phyloP scores from a whole-genome alignment of 2,888 invertebrate genomes.

The Athalia rosae region DNA sequence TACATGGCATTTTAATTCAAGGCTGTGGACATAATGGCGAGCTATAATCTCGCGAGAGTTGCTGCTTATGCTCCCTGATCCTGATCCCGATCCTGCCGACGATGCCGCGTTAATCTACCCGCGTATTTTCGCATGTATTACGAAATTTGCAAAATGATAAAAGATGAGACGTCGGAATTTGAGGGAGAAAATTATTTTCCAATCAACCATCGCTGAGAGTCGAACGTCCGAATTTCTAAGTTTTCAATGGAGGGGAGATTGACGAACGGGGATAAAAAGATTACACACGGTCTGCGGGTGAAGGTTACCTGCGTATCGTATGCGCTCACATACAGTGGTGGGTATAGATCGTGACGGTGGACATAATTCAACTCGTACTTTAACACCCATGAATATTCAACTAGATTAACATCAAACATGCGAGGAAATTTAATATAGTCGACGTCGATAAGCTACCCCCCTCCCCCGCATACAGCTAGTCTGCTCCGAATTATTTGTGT shows the following conservation, averaged over 20 bases:
- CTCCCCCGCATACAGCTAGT: neutral
- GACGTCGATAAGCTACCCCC: constrained; percentile 32
- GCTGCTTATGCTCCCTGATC: constrained; percentile 50
- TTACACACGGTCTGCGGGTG: too few relatives aligned
- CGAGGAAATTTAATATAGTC: constrained; percentile 31
- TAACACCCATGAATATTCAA: constrained; percentile 40
- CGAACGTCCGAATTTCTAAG: too few relatives aligned
- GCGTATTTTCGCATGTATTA: too few relatives aligned
- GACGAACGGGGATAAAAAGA: too few relatives aligned
- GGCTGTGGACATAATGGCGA: constrained; percentile 71
- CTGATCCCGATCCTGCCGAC: constrained; percentile 60
- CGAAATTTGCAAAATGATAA: too few relatives aligned
- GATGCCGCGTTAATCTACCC: too few relatives aligned
- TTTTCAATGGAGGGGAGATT: too few relatives aligned
- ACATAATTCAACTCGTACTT: constrained; percentile 41
- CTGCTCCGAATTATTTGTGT: neutral
- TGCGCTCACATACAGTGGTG: too few relatives aligned
- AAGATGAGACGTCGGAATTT: too few relatives aligned
- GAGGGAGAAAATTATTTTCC: too few relatives aligned
- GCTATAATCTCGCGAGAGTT: constrained; percentile 12
- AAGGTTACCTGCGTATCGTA: too few relatives aligned
- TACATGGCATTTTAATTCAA: constrained; percentile 73
- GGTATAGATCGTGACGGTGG: constrained; percentile 30
- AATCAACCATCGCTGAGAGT: too few relatives aligned
- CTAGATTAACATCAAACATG: constrained; percentile 43